These are phyloP conservation scores for Mythimna impura DNA, from an alignment of 2,888 invertebrate species.

Conservation along the genomic window DNA sequence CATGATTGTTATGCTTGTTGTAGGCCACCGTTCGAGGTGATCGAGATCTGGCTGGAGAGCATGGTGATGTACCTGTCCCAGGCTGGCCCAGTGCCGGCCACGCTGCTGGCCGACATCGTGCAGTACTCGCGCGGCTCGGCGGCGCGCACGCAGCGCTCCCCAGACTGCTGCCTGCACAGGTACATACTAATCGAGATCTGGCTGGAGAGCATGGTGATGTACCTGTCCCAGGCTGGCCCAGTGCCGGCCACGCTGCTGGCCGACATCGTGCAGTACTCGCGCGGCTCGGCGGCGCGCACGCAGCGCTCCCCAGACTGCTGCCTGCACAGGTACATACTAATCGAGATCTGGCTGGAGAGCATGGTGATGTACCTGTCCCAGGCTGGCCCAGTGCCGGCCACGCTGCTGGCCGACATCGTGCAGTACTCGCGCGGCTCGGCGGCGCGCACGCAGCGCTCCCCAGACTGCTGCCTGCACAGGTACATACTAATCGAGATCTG, in stretches of 20 bases:
- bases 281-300: slow-evolving; percentile 82
- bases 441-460: slow-evolving; percentile 80
- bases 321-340: slow-evolving; percentile 17
- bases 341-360: slow-evolving; percentile 96
- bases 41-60: slow-evolving; percentile 96
- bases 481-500: slow-evolving; percentile 91
- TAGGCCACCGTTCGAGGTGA: slow-evolving; percentile 97
- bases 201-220: slow-evolving; percentile 95
- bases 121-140: slow-evolving; percentile 90
- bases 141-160: slow-evolving; percentile 80
- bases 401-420: slow-evolving; percentile 94
- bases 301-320: slow-evolving; percentile 70
- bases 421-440: slow-evolving; percentile 90
- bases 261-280: slow-evolving; percentile 93
- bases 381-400: slow-evolving; percentile 91
- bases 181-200: slow-evolving; percentile 91
- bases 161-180: slow-evolving; percentile 46
- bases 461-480: slow-evolving; percentile 46
- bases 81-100: slow-evolving; percentile 91
- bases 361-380: slow-evolving; percentile 93
- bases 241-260: slow-evolving; percentile 92
- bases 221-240: slow-evolving; percentile 92
- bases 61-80: slow-evolving; percentile 93
- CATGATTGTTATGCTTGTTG: not conserved
- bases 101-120: slow-evolving; percentile 94